Percentiles rank a stretch among this genome's conserved stretches.
phyloP scores from a whole-genome alignment of 1,140 invertebrate species.

The Mesaphorura yosii region DNA sequence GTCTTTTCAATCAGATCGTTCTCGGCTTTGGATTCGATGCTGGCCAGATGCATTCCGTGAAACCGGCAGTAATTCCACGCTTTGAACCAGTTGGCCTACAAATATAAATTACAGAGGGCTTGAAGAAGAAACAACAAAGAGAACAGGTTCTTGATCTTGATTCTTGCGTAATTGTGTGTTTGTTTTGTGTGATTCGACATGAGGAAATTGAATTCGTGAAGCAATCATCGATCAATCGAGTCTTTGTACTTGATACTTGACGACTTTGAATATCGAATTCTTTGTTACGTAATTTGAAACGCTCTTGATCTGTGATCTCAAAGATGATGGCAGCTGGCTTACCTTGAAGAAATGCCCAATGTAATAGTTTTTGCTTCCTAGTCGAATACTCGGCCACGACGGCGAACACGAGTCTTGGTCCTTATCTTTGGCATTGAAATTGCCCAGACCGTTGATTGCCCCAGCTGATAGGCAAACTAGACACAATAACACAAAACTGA shows the following conservation, averaged over 20 bases:
- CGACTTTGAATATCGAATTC: no score
- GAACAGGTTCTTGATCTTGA: neutral
- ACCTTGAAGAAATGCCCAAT: slow-evolving; percentile 85
- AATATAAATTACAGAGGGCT: slow-evolving; percentile 31
- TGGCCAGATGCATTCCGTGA: slow-evolving; percentile 81
- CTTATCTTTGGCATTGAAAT: no score
- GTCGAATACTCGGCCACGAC: slow-evolving; percentile 57
- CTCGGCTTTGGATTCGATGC: slow-evolving; percentile 74
- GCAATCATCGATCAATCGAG: no score
- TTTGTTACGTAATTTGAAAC: neutral
- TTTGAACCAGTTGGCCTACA: slow-evolving; percentile 82
- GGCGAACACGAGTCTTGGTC: neutral
- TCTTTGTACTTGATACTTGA: no score
- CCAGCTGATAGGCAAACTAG: no score
- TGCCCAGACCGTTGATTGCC: no score
- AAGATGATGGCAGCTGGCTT: no score
- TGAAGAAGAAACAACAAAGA: neutral
- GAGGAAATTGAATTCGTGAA: neutral
- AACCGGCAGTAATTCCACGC: slow-evolving; percentile 80
- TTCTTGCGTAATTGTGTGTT: neutral
- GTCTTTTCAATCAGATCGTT: slow-evolving; percentile 74
- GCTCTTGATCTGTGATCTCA: neutral
- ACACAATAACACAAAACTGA: no score
- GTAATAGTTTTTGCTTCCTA: slow-evolving; percentile 76
- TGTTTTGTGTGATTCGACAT: neutral